Evolutionary conservation across 1,140 invertebrate species (phyloP), one percentile per base, ranked within the genome.

Genomic region (Drosophila lowei): DNA sequence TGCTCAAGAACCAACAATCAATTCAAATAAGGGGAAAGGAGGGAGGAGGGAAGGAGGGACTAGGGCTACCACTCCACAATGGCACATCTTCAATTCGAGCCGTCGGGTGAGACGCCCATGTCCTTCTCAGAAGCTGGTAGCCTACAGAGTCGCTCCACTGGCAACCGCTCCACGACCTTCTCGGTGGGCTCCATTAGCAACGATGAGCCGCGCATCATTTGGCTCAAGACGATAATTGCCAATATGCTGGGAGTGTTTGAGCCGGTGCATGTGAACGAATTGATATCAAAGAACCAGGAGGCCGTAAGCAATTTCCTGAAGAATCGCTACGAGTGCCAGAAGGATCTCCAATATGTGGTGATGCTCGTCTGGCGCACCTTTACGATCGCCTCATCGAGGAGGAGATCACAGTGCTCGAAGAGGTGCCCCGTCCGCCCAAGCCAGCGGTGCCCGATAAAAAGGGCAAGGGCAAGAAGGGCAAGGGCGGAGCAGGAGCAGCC

Each of bases 281-380:
- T 90, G 38, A 61, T 91, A 15, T 54, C 60, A 15, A 56, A 81
- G 43, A 67, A 91, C 50, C 50, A 54, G 3, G 15, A 77, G 2
- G 59, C 73, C 11, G 75, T 91, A 13, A 47, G 80, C 0, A n/a
- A 89, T 73, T 80, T 93, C 90, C 83, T 92, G 79, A 57, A 90
- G 64, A 74, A 75, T 58, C 55, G 91, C 91, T 81, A 91, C 73
- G 57, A 91, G 72, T 86, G 78, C 25, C 84, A 91, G 16, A 86
- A 77, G 2, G 85, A 93, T 78, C 86, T 93, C 6, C 86, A 92
- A 16, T 92, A 78, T 34, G 92, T 92, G 42, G 70, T 93, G 13
- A 70, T 94, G 60, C 93, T 92, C 49, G 92, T 94, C 60, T 94
- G 94, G 81, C 93, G 93, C 72, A 93, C 93, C 0, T 92, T 92